These are phyloP conservation scores for Rhagoletis pomonella DNA, from an alignment of 1,140 invertebrate species.

Conservation along the genomic window DNA sequence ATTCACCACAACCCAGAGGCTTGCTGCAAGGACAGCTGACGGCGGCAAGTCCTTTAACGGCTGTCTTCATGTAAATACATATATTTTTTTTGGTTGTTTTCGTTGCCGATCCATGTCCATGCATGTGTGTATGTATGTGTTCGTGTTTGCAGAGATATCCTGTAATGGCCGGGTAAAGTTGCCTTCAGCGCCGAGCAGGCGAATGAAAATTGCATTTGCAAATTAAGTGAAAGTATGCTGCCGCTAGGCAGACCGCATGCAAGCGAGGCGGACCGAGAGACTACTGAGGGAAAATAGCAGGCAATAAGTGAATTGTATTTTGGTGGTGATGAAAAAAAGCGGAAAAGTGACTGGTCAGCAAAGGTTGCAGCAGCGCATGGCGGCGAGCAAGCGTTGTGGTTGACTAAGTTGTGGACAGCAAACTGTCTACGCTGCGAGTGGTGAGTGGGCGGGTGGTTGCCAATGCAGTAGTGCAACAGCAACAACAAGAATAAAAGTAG, in stretches of 20 bases:
- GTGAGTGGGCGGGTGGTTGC: no score
- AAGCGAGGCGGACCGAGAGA: not conserved
- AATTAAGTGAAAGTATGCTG: slow-evolving; percentile 47
- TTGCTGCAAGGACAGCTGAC: not conserved
- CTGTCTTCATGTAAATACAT: not conserved
- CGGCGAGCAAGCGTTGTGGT: no score
- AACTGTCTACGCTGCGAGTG: not conserved
- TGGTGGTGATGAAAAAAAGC: not conserved
- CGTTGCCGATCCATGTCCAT: not conserved
- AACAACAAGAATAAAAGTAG: no score
- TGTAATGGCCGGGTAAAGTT: no score
- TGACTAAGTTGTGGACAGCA: not conserved
- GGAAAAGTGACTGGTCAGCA: not conserved
- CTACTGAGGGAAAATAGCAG: not conserved
- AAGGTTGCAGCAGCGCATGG: not conserved
- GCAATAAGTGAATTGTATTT: not conserved
- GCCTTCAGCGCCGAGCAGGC: not conserved
- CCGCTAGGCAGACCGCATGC: not conserved
- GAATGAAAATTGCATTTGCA: slow-evolving; percentile 29
- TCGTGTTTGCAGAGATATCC: not conserved
- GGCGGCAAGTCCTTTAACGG: not conserved
- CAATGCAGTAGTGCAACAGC: no score
- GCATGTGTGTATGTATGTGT: not conserved
- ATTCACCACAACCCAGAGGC: not conserved
- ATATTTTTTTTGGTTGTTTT: not conserved